phyloP scores from a whole-genome alignment of 2,888 invertebrate genomes.

The Plusia festucae region DNA sequence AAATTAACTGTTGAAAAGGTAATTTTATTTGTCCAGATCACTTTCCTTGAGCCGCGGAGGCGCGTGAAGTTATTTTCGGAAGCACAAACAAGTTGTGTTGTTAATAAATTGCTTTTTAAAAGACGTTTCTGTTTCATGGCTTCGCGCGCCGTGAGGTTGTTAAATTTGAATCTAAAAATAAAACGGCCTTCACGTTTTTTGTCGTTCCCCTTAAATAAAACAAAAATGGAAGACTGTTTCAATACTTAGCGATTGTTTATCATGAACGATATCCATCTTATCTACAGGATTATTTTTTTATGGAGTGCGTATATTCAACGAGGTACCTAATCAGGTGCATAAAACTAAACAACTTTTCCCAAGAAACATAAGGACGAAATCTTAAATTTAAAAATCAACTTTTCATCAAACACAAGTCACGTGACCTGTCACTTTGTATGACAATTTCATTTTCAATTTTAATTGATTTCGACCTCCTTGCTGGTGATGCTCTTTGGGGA shows the following conservation, averaged over 20 bases:
- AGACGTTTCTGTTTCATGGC: slow-evolving; percentile 24
- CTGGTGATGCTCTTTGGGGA: too few relatives aligned
- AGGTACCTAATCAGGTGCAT: too few relatives aligned
- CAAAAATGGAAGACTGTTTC: neutral
- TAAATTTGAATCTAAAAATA: neutral
- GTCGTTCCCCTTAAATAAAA: neutral
- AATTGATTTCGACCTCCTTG: too few relatives aligned
- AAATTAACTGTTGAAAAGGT: slow-evolving; percentile 77
- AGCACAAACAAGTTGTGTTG: slow-evolving; percentile 58
- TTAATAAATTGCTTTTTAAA: slow-evolving; percentile 59
- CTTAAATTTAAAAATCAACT: too few relatives aligned
- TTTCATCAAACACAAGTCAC: too few relatives aligned
- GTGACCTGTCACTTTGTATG: too few relatives aligned
- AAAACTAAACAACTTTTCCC: too few relatives aligned
- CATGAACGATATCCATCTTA: neutral
- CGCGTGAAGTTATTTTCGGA: slow-evolving; percentile 56
- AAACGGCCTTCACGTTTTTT: neutral
- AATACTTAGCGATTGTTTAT: neutral
- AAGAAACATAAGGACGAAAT: too few relatives aligned
- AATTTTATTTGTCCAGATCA: slow-evolving; percentile 65
- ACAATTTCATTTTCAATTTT: too few relatives aligned
- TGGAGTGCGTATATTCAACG: too few relatives aligned
- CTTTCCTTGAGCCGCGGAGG: slow-evolving; percentile 28
- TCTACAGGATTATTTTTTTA: too few relatives aligned
- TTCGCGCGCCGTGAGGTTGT: neutral